phyloP scores from a whole-genome alignment of 1,140 invertebrate genomes.

The Lordiphosa collinella region DNA sequence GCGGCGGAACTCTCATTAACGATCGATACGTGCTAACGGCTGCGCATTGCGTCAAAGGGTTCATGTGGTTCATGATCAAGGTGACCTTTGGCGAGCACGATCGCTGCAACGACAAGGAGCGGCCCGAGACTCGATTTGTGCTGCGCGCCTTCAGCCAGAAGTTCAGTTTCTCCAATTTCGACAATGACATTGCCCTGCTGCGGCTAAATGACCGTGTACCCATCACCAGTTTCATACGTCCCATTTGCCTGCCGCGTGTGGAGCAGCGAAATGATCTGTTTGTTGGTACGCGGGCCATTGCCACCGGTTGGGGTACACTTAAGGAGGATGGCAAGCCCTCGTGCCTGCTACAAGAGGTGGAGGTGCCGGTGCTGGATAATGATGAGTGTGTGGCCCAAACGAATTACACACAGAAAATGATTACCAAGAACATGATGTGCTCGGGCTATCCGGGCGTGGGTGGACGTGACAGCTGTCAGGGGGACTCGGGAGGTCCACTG shows the following conservation, averaged over 20 bases:
- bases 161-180: slow-evolving; percentile 90
- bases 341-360: slow-evolving; percentile 89
- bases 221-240: slow-evolving; percentile 86
- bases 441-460: slow-evolving; percentile 88
- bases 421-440: slow-evolving; percentile 92
- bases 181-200: slow-evolving; percentile 91
- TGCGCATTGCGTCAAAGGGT: slow-evolving; percentile 91
- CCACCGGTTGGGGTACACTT: slow-evolving; percentile 92
- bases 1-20: slow-evolving; percentile 90
- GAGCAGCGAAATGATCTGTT: slow-evolving; percentile 82
- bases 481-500: slow-evolving; percentile 94
- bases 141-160: slow-evolving; percentile 86
- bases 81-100: slow-evolving; percentile 92
- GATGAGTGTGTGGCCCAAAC: slow-evolving; percentile 87
- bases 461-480: slow-evolving; percentile 92
- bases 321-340: slow-evolving; percentile 90
- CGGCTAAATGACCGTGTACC: slow-evolving; percentile 88
- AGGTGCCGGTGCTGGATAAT: slow-evolving; percentile 90
- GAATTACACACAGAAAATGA: slow-evolving; percentile 88
- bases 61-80: slow-evolving; percentile 95
- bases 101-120: slow-evolving; percentile 85
- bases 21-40: slow-evolving; percentile 90
- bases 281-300: slow-evolving; percentile 85
- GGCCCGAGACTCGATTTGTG: slow-evolving; percentile 88
- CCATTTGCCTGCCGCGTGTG: slow-evolving; percentile 87